Conservation (phyloP, 1,140 invertebrate genomes). For the Pygmarrhopalites habei region DNA sequence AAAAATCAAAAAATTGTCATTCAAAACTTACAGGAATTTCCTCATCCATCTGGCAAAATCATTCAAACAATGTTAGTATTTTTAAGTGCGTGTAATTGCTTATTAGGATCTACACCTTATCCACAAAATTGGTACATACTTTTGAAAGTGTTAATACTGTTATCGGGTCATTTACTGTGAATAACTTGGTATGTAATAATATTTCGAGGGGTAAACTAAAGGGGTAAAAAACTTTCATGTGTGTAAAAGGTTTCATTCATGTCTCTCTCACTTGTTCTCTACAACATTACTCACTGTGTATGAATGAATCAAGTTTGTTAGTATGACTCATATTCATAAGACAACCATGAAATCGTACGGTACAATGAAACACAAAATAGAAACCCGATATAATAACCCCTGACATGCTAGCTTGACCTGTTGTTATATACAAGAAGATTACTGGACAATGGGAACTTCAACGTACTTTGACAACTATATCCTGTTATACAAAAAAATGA, state of each 20-base stretch:
- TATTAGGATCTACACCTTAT: too few relatives aligned
- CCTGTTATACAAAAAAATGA: slow-evolving; percentile 36
- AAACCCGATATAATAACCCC: slow-evolving; percentile 3
- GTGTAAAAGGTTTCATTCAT: too few relatives aligned
- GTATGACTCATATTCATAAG: too few relatives aligned
- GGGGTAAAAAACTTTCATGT: too few relatives aligned
- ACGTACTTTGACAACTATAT: slow-evolving; percentile 40
- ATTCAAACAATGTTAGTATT: not conserved
- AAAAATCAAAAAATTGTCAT: not conserved
- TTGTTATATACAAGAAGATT: not conserved
- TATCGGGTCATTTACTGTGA: too few relatives aligned
- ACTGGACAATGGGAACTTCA: not conserved
- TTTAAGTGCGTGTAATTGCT: not conserved
- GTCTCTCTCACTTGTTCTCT: too few relatives aligned
- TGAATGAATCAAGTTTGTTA: too few relatives aligned
- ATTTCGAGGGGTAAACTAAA: too few relatives aligned
- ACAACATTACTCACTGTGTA: too few relatives aligned
- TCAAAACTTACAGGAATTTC: slow-evolving; percentile 27
- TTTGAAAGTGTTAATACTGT: too few relatives aligned
- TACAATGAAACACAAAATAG: not conserved
- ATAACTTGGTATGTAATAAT: too few relatives aligned
- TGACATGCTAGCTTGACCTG: slow-evolving; percentile 11
- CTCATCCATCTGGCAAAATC: slow-evolving; percentile 19
- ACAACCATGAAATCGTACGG: not conserved
- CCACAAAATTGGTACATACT: too few relatives aligned